Percentiles rank a stretch among this genome's conserved stretches.
These are phyloP conservation scores for Perca flavescens DNA, from an alignment of 2,113 vertebrate species.

Conservation along the genomic window DNA sequence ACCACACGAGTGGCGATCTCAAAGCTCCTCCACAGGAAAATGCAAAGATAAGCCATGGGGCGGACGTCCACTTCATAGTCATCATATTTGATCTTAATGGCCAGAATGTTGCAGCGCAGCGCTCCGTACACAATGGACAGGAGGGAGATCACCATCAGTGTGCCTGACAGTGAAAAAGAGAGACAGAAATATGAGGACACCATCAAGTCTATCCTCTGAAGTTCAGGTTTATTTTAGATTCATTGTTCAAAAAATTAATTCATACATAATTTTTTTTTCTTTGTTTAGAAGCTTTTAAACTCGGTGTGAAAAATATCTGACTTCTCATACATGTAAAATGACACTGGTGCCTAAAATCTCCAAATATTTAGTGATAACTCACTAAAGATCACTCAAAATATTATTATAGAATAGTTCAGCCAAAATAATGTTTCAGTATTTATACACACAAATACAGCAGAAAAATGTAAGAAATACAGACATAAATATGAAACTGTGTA, in stretches of 20 bases:
- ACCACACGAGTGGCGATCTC: slow-evolving; percentile 94
- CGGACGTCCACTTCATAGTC: slow-evolving; percentile 92
- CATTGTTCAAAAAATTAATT: neutral
- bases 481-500: neutral
- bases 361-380: neutral
- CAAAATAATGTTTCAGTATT: too few species aligned
- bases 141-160: slow-evolving; percentile 94
- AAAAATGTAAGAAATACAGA: neutral
- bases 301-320: neutral
- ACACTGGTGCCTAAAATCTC: neutral
- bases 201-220: neutral
- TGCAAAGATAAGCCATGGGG: slow-evolving; percentile 92
- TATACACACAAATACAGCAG: neutral
- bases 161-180: slow-evolving; percentile 81
- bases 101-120: slow-evolving; percentile 96
- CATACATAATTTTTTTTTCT: neutral
- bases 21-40: slow-evolving; percentile 96
- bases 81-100: slow-evolving; percentile 97
- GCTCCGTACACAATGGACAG: slow-evolving; percentile 97
- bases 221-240: neutral
- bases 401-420: neutral
- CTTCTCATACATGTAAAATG: neutral
- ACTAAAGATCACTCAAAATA: neutral
- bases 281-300: neutral
- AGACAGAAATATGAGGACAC: slow-evolving; percentile 26